Evolutionary conservation across 2,888 invertebrate genomes (phyloP), one percentile per base, ranked within the genome.

Genomic region (Caenorhabditis drosophilae): DNA sequence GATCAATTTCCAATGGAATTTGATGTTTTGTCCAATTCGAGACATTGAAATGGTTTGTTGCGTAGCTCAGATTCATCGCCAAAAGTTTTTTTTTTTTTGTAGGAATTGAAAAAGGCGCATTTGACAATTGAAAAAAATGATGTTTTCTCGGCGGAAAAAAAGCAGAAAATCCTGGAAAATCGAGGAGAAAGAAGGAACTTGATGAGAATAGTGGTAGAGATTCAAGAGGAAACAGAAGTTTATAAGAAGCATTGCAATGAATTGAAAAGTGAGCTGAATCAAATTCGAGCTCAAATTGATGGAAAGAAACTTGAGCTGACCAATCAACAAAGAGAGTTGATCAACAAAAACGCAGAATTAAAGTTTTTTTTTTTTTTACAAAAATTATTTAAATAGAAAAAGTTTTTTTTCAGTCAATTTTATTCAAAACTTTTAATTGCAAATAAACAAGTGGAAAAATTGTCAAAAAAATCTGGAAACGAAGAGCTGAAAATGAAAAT

Each of bases 151-250:
- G 56, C 47, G 12, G 42, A 40, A 2, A 27, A 31, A n/a, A 15
- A n/a, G 20, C 1, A 20, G 4, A 7, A 3, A 12, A 23, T 42
- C 23, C 22, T 42, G 46, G 31, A 4, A 18, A 46, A 46, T 23
- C 11, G 46, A 25, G 31, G 7, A 12, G 34, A 27, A 22, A 46
- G 46, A 46, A 4, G 46, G 31, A 23, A 38, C 23, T 18, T 40
- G 18, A 41, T 57, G 9, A 63, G 84, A 84, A 84, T 35, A 6
- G 44, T 31, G 4, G 22, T 11, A 18, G 20, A 34, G 12, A 26
- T 44, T n/a, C 23, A 47, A 31, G 36, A 34, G 15, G 22, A 38
- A 20, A 22, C 23, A 4, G 38, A 36, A 11, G 49, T 36, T 36
- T 3, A 38, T 7, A 35, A 36, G 38, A 22, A 6, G 7, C 22